Conservation (phyloP, 2,797 vertebrate genomes). For the Pipistrellus pygmaeus region DNA sequence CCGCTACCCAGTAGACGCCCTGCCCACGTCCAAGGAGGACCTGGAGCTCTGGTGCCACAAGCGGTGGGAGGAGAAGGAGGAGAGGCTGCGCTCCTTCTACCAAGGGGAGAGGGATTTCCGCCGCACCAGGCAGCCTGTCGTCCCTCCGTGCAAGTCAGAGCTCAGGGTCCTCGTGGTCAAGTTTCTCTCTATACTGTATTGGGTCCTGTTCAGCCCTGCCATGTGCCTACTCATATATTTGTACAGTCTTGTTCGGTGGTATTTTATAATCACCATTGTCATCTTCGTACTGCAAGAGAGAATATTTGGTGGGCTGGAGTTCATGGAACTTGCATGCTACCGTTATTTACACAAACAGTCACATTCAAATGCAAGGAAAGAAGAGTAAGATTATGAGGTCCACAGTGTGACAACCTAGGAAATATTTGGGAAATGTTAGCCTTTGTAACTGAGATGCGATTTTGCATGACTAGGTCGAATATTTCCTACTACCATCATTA, state of each 20-base stretch:
- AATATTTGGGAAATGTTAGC: conserved; percentile 63
- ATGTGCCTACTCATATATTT: conserved; percentile 90
- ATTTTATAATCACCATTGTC: conserved; percentile 88
- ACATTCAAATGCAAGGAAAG: conserved; percentile 62
- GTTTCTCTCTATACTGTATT: conserved; percentile 93
- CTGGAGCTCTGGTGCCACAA: conserved; percentile 95
- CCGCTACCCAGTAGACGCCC: conserved; percentile 90
- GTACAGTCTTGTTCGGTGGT: conserved; percentile 91
- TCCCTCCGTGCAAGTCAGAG: conserved; percentile 97
- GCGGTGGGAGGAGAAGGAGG: conserved; percentile 97
- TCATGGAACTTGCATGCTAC: conserved; percentile 95
- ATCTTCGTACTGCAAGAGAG: conserved; percentile 92
- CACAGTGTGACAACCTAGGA: not conserved
- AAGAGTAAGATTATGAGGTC: conserved; percentile 53
- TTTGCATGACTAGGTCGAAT: conserved; percentile 87
- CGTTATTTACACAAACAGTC: conserved; percentile 84
- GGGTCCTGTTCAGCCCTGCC: conserved; percentile 92
- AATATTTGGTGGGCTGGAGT: conserved; percentile 94
- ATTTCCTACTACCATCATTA: conserved; percentile 80
- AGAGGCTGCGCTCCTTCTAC: conserved; percentile 93
- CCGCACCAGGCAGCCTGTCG: conserved; percentile 84
- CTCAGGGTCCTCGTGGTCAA: conserved; percentile 93
- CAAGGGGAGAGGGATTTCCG: conserved; percentile 89
- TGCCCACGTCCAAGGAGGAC: conserved; percentile 90
- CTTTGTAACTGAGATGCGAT: conserved; percentile 80